phyloP scores from a whole-genome alignment of 1,140 invertebrate genomes.

The Hyphantria cunea region DNA sequence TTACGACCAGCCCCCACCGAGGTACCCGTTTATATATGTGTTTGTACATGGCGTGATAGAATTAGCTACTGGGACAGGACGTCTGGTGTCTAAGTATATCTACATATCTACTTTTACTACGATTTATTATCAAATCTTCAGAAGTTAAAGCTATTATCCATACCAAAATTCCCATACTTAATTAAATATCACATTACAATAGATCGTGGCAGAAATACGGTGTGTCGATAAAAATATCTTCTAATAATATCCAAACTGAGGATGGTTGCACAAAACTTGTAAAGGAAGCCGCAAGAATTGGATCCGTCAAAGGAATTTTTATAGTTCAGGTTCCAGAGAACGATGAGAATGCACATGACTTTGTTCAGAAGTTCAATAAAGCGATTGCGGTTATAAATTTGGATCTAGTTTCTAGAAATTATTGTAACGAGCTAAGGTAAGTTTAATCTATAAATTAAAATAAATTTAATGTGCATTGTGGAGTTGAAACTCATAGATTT shows the following conservation, averaged over 20 bases:
- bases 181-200: neutral
- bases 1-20: no score
- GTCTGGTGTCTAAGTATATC: no score
- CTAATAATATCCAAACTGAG: constrained; percentile 34
- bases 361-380: constrained; percentile 33
- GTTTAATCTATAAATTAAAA: neutral
- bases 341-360: constrained; percentile 24
- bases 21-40: no score
- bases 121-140: no score
- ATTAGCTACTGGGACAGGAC: no score
- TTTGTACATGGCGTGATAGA: no score
- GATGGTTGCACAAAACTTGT: constrained; percentile 38
- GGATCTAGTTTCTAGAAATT: constrained; percentile 35
- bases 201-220: constrained; percentile 36
- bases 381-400: constrained; percentile 34
- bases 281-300: constrained; percentile 39
- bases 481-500: no score
- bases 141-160: no score
- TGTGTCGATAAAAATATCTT: constrained; percentile 30
- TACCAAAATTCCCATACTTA: no score
- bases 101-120: no score
- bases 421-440: constrained; percentile 26
- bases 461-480: no score
- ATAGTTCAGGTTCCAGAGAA: constrained; percentile 31
- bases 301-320: constrained; percentile 44